Conservation (phyloP, 2,888 invertebrate genomes). For the Junonia oenone region DNA sequence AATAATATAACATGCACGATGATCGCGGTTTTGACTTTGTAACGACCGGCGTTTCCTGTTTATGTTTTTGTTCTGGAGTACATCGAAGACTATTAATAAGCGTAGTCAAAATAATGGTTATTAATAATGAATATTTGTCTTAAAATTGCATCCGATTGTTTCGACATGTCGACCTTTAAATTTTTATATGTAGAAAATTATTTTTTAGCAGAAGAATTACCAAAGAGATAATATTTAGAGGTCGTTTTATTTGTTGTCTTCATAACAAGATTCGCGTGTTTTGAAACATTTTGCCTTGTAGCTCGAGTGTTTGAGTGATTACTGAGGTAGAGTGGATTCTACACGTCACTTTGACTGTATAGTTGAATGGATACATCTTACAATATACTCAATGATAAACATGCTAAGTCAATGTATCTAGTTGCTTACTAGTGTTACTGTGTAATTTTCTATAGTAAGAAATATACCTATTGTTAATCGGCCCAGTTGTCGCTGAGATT, state of each 20-base stretch:
- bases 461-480: too few species aligned
- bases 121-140: not conserved
- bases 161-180: not conserved
- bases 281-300: conserved; percentile 8
- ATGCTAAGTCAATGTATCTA: too few species aligned
- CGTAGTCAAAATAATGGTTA: not conserved
- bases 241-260: not conserved
- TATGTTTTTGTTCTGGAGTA: not conserved
- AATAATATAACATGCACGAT: not conserved
- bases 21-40: not conserved
- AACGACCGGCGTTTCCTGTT: conserved; percentile 1
- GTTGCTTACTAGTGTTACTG: too few species aligned
- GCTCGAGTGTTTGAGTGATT: conserved; percentile 9
- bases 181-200: not conserved
- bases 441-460: too few species aligned
- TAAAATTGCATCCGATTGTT: not conserved
- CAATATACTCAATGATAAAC: too few species aligned
- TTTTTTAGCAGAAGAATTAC: not conserved
- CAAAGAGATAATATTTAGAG: not conserved
- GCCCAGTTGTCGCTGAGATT: too few species aligned
- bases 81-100: not conserved
- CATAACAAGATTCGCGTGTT: not conserved
- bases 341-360: too few species aligned
- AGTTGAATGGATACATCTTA: too few species aligned
- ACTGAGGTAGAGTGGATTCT: too few species aligned